Conservation (phyloP, 2,113 vertebrate genomes). For the Polypterus bichir region DNA sequence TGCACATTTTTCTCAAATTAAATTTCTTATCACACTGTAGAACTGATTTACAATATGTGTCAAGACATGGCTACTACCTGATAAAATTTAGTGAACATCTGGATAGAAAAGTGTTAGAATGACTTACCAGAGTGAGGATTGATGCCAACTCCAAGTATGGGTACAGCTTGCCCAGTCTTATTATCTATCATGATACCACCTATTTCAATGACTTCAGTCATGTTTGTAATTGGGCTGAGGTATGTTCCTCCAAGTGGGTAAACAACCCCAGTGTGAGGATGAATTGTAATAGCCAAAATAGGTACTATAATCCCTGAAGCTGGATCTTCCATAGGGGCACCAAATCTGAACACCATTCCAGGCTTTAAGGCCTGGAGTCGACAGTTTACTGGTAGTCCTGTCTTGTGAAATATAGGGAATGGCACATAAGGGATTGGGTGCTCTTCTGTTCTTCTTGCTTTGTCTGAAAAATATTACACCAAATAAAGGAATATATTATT, state of each 20-base stretch:
- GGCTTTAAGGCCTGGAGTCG: conserved; percentile 45
- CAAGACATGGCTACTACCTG: no score
- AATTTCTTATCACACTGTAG: no score
- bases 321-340: conserved; percentile 63
- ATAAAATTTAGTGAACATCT: no score
- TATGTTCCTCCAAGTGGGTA: conserved; percentile 63
- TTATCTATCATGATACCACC: conserved; percentile 62
- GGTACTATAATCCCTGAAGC: conserved; percentile 65
- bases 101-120: not conserved
- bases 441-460: conserved; percentile 37
- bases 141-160: conserved; percentile 58
- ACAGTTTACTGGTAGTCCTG: conserved; percentile 37
- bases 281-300: conserved; percentile 65
- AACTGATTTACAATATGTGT: no score
- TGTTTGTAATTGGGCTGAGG: conserved; percentile 59
- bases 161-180: conserved; percentile 46
- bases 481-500: no score
- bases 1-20: no score
- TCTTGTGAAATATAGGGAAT: conserved; percentile 46
- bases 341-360: conserved; percentile 44
- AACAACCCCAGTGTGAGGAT: conserved; percentile 58
- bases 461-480: conserved; percentile 33
- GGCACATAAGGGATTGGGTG: conserved; percentile 64
- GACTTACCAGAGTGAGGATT: conserved; percentile 61
- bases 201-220: conserved; percentile 58